phyloP scores from a whole-genome alignment of 2,797 vertebrate species.

The Poliocrania exsul region DNA sequence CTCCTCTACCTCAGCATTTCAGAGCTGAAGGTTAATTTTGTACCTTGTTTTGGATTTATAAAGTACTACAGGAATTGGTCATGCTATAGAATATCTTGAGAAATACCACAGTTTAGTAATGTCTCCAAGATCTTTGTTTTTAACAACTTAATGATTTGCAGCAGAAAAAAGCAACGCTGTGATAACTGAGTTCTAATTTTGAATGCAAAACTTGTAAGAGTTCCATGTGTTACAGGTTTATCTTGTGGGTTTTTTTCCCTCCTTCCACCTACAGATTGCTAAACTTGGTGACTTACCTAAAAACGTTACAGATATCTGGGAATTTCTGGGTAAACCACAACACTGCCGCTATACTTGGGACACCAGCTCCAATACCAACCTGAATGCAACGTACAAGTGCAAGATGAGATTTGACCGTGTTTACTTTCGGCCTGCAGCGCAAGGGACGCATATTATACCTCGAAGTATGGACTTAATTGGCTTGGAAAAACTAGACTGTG shows the following conservation, averaged over 20 bases:
- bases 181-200: not conserved
- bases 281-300: constrained; percentile 84
- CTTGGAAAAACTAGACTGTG: constrained; percentile 92
- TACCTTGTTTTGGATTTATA: not conserved
- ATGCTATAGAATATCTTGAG: not conserved
- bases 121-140: not conserved
- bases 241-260: not conserved
- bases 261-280: constrained; percentile 77
- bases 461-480: constrained; percentile 90
- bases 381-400: constrained; percentile 72
- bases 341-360: constrained; percentile 97
- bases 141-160: not conserved
- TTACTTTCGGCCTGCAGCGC: constrained; percentile 80
- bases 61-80: not conserved
- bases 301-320: constrained; percentile 88
- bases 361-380: constrained; percentile 89
- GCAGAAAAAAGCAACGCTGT: not conserved
- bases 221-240: not conserved
- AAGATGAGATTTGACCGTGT: constrained; percentile 92
- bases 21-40: not conserved
- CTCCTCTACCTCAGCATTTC: not conserved
- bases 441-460: constrained; percentile 76
- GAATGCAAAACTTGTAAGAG: not conserved
- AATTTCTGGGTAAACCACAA: constrained; percentile 85
- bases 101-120: not conserved